A percentile compares a stretch with the other conserved stretches of the same genome.
phyloP scores from a whole-genome alignment of 2,888 invertebrate genomes.

The Leucophenga montana region DNA sequence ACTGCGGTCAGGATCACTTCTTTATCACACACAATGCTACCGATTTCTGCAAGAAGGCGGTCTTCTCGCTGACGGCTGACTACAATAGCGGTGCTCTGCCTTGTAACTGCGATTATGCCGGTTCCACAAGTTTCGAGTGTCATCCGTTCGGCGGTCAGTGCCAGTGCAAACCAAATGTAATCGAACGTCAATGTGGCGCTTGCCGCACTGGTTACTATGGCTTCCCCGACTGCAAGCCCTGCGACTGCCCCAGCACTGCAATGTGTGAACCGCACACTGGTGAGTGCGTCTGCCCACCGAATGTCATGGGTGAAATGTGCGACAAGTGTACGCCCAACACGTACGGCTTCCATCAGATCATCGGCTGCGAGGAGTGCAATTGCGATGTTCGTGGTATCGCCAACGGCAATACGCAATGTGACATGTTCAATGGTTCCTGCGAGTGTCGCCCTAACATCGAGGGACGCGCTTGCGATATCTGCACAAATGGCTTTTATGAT shows the following conservation, averaged over 20 bases:
- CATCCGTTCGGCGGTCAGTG: conserved; percentile 97
- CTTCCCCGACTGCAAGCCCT: conserved; percentile 94
- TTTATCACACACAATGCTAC: conserved; percentile 78
- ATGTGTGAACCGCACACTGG: conserved; percentile 84
- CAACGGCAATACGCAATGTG: conserved; percentile 86
- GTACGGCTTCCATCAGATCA: conserved; percentile 92
- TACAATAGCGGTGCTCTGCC: conserved; percentile 94
- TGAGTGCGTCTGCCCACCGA: conserved; percentile 92
- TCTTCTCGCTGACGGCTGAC: conserved; percentile 94
- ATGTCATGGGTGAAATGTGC: conserved; percentile 91
- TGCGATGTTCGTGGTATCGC: conserved; percentile 90
- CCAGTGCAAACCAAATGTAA: conserved; percentile 91
- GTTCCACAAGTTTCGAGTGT: conserved; percentile 91
- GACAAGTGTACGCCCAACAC: conserved; percentile 91
- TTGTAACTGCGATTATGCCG: conserved; percentile 91
- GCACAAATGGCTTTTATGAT: conserved; percentile 85
- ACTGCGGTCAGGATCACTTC: conserved; percentile 91
- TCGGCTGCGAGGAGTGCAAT: conserved; percentile 95
- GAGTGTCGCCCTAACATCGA: conserved; percentile 88
- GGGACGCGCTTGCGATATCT: conserved; percentile 91
- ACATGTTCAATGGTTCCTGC: conserved; percentile 89
- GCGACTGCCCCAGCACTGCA: conserved; percentile 88
- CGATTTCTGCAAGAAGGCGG: conserved; percentile 91
- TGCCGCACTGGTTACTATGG: conserved; percentile 93
- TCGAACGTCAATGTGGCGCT: conserved; percentile 87